Base-by-base conservation (phyloP, 2,888 invertebrate genomes). In the Amorpha juglandis region DNA sequence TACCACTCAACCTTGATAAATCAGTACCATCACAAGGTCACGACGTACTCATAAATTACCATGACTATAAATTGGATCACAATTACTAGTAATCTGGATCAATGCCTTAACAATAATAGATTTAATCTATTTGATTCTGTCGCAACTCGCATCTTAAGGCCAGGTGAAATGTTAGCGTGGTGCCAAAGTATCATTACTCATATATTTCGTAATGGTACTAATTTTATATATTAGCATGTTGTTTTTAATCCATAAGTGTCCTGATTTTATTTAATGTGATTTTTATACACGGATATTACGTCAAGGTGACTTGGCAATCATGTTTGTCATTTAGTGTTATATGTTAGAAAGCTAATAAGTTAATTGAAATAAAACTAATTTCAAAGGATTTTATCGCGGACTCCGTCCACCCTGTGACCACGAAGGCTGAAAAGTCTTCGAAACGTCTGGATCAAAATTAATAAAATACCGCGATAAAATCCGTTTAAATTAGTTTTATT, bases 91-190 rank as follows among this genome's bases (percentile, higher is more conserved):
- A 19, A 58, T 19, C 27, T 42, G 50, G 58, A 65, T 35, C 58
- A 47, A 62, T 47, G 62, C 47, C 35, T 35, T 33, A 33, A 64
- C 55, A 65, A 48, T 64, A 53, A 64, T 35, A 19, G 64, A 58
- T 58, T 64, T 27, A 53, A 64, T 66, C 62, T 42, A 52, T 33
- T 19, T 47, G 33, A 27, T 50, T 33, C 19, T 88, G 87, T 87
- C 78, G 87, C 78, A 90, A 90, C 75, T 67, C 69, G 71, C 70
- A 69, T 78, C 74, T 77, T 86, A 86, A 90, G 91, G 91, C 86
- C 89, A 79, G 72, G 74, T 81, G 72, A 91, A 91, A 91, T 91
- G 91, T 85, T 90, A 91, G 85, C 82, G 74, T 75, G 76, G 76
- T 80, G 68, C 73, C 77, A 83, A 86, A 84, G 82, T 80, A 86